Base-by-base conservation (phyloP, 2,888 invertebrate species). In the Trichacis sp. region DNA sequence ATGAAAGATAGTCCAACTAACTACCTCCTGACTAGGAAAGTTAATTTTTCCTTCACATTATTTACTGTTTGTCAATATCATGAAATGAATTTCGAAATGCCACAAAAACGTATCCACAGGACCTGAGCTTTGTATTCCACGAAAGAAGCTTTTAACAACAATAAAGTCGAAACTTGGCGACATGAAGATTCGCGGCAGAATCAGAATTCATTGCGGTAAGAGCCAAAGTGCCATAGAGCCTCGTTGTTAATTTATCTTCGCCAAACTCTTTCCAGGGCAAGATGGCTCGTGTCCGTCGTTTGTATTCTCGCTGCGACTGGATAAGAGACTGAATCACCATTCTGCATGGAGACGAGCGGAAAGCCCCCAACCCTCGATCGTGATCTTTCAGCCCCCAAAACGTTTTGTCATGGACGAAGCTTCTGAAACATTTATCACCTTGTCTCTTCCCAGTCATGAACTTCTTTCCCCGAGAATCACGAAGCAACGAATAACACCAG, bases 261-360 rank as follows among this genome's bases (percentile, higher is more conserved):
- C 42, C 56, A 63, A 67, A 67, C 53, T 67, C 66, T 62, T 55
- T 51, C 43, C 62, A 40, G 47, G 49, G 55, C 36, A 52, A 56
- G 52, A 48, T 30, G 63, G 57, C 60, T 63, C 57, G 63, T 63
- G 63, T 67, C 63, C 60, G 67, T 67, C 67, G 67, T 67, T 67
- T 67, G 63, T 67, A 67, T 67, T 67, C 67, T 54, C 38, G 46
- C 50, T 49, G 63, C 67, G 67, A 67, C 63, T 67, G 67, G 67
- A 67, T 67, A 67, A 67, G 67, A 67, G 67, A 67, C 67, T 53
- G 67, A 67, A 67, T 67, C 67, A 67, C 67, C 67, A 67, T 67
- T 67, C 63, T 63, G 42, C 59, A 60, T 63, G 67, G 56, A 66
- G 59, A 52, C 66, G 57, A 66, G 61, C 62, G 55, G 61, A 62